phyloP scores from a whole-genome alignment of 2,797 vertebrate species.

The Yasuhikotakia modesta region DNA sequence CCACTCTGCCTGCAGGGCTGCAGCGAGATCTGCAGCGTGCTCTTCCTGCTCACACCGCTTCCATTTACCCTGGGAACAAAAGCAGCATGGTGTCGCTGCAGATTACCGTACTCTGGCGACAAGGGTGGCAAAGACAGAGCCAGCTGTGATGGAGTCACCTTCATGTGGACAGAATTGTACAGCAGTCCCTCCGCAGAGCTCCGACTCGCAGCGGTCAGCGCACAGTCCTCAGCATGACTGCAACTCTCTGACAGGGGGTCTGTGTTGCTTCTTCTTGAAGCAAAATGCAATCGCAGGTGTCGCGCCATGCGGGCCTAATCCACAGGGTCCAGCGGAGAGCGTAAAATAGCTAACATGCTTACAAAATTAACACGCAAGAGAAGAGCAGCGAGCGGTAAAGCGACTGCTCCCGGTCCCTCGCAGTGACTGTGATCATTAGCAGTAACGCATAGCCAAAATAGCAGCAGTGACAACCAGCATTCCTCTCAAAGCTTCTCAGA shows the following conservation, averaged over 20 bases:
- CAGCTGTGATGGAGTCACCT: slow-evolving; percentile 78
- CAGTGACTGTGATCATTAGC: slow-evolving; percentile 82
- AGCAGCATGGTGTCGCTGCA: slow-evolving; percentile 74
- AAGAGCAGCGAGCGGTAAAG: slow-evolving; percentile 64
- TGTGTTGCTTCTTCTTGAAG: slow-evolving; percentile 89
- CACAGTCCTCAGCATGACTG: slow-evolving; percentile 79
- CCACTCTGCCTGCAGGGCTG: slow-evolving; percentile 77
- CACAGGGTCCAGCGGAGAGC: slow-evolving; percentile 72
- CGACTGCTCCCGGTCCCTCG: slow-evolving; percentile 77
- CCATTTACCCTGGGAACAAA: slow-evolving; percentile 78
- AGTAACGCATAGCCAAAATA: slow-evolving; percentile 79
- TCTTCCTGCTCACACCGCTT: slow-evolving; percentile 77
- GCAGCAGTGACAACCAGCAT: slow-evolving; percentile 80
- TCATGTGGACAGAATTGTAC: slow-evolving; percentile 80
- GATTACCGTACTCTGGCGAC: slow-evolving; percentile 74
- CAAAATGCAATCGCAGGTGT: slow-evolving; percentile 90
- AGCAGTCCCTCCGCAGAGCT: slow-evolving; percentile 73
- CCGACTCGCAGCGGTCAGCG: slow-evolving; percentile 65
- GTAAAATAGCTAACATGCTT: slow-evolving; percentile 74
- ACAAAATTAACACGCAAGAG: slow-evolving; percentile 25
- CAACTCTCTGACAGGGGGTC: slow-evolving; percentile 86
- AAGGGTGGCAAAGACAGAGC: slow-evolving; percentile 68
- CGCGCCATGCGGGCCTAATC: slow-evolving; percentile 88
- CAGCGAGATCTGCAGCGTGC: slow-evolving; percentile 87
- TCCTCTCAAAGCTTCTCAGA: slow-evolving; percentile 75